Evolutionary conservation across 2,888 invertebrate genomes (phyloP), one percentile per base, ranked within the genome.

Genomic region (Caenorhabditis sp.): DNA sequence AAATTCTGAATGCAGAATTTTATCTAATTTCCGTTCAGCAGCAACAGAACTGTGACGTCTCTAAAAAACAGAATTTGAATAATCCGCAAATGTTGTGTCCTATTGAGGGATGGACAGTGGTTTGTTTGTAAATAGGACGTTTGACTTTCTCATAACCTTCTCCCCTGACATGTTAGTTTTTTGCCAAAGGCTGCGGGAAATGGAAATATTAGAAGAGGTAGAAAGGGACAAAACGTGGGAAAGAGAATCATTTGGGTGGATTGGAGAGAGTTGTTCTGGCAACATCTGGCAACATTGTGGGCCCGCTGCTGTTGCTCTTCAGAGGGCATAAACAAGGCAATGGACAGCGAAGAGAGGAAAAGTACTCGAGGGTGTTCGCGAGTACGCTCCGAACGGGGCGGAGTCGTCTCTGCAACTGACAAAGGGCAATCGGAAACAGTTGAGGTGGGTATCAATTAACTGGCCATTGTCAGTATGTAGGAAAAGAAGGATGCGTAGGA

Each of bases 401-500:
- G 50, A 47, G 64, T 55, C 28, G 65, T 67, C 24, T 37, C 58
- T 61, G 35, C 67, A 61, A 67, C 53, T 76, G 76, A 76, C 76
- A 76, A 76, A 67, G 76, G 76, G 53, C 67, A 76, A 76, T 76
- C 76, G 76, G 76, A 76, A 76, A 51, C 60, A 60, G 65, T 58
- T 37, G 58, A 35, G 58, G 58, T 67, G 76, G 76, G 76, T 76
- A 76, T 76, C 76, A 76, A 76, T 76, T 76, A 67, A 76, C 76
- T 67, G 67, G 67, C 67, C 65, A 76, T 76, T 76, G 76, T 76
- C 76, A 76, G 67, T 69, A n/a, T 24, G 68, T 55, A 72, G 35
- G 35, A 62, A n/a, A 18, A 58, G 26, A 32, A 47, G 35, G 60
- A 44, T 53, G 35, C 40, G 35, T 50, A 64, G 67, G 76, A 76